Percentiles rank a stretch among this genome's conserved stretches.
phyloP scores from a whole-genome alignment of 2,113 vertebrate genomes.

The Microtus ochrogaster region DNA sequence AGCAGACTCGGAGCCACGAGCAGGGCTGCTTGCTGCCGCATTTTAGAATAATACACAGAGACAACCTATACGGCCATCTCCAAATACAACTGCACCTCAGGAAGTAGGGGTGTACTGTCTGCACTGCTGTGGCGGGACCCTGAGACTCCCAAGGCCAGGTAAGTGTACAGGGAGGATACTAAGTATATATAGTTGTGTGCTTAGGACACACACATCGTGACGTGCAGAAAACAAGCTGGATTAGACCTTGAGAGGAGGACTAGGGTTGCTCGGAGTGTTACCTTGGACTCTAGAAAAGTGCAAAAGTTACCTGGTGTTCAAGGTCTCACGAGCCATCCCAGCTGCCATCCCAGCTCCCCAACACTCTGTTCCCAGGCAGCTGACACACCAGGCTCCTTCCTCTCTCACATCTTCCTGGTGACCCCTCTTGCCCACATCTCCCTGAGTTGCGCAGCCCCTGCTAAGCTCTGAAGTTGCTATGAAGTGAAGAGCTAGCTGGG shows the following conservation, averaged over 20 bases:
- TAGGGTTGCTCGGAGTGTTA: background rate
- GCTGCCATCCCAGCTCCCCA: background rate
- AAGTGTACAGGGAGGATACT: background rate
- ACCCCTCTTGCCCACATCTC: background rate
- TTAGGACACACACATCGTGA: background rate
- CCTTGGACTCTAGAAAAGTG: too few relatives aligned
- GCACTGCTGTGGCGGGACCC: background rate
- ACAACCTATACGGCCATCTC: background rate
- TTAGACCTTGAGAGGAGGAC: too few relatives aligned
- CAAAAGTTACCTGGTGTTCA: too few relatives aligned
- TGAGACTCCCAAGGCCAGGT: background rate
- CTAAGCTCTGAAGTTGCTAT: background rate
- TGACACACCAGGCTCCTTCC: background rate
- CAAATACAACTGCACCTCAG: background rate
- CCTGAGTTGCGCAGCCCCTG: rapidly evolving
- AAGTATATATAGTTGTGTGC: background rate
- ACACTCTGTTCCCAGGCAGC: background rate
- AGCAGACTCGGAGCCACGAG: background rate
- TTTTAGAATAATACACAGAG: background rate
- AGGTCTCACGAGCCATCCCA: background rate
- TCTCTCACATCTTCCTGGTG: too few relatives aligned
- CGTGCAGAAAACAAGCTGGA: too few relatives aligned
- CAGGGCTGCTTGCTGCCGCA: background rate
- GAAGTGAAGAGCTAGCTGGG: background rate
- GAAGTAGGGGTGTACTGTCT: background rate